Evolutionary conservation across 1,140 invertebrate genomes (phyloP), one percentile per base, ranked within the genome.

Genomic region (Danaus plexippus): DNA sequence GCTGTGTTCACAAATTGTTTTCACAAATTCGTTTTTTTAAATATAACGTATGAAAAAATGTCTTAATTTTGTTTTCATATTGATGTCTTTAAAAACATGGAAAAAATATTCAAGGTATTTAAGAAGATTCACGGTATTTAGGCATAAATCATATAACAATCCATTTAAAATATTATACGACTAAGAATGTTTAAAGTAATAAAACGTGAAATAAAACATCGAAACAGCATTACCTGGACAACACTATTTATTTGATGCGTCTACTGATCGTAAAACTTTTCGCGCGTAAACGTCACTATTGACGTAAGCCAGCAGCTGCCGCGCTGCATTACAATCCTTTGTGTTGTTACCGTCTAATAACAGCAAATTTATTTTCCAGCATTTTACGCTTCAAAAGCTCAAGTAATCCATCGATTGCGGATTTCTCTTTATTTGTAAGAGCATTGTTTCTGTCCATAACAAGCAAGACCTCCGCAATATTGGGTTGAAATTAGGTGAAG

Each of bases 211-310:
- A 15, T 32, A 32, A 32, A 32, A 32, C 22, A 32, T 32, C 22
- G 22, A 32, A 32, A 32, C 22, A 32, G 11, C 18, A 41, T 50
- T 56, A 40, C 4, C 32, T 47, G 61, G 44, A 59, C 75, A 66
- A 61, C 80, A 75, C 83, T 85, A 60, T 57, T 59, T 50, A 60
- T 72, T 73, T 76, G 71, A 79, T 74, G 77, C 74, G 80, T 84
- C 82, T 82, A 77, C 71, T 43, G 74, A 72, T 82, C 80, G 74
- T 86, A 84, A 86, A 86, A 82, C 79, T 86, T 80, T 81, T 78
- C 71, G 80, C 78, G 79, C 80, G 80, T 86, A 85, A 86, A 86
- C 77, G 80, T 86, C 83, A 77, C 74, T 60, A 63, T 71, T 81
- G 80, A 78, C 73, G 78, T 73, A 72, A 67, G 61, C 54, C 67